Evolutionary conservation across 2,888 invertebrate species (phyloP).

Genomic region (Pollenia griseotomentosa): DNA sequence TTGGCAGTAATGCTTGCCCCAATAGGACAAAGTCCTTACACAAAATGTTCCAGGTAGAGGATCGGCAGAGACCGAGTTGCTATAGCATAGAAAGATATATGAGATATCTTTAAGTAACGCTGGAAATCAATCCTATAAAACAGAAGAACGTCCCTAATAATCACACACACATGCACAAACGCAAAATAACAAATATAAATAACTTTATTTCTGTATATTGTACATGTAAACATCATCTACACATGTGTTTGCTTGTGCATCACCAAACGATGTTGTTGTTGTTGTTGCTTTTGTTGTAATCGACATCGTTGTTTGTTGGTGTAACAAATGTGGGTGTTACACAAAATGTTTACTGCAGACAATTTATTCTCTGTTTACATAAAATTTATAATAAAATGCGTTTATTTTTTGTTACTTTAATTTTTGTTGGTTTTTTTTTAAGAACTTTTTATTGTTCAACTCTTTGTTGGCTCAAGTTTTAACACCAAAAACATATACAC

Average conservation of each 20-base stretch:
- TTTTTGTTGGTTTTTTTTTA: neutral
- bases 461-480: conserved; percentile 41
- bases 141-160: neutral
- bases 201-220: conserved; percentile 4
- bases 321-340: conserved; percentile 59
- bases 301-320: conserved; percentile 15
- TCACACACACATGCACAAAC: too few relatives aligned
- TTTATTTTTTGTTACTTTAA: conserved; percentile 11
- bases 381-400: conserved; percentile 55
- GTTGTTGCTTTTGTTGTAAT: neutral
- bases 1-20: too few relatives aligned
- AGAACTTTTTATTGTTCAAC: conserved; percentile 12
- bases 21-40: too few relatives aligned
- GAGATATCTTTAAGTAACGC: too few relatives aligned
- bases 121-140: too few relatives aligned
- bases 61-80: too few relatives aligned
- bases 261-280: too few relatives aligned
- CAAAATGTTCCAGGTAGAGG: too few relatives aligned
- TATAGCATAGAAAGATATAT: too few relatives aligned
- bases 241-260: neutral
- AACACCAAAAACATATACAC: conserved; percentile 56
- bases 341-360: conserved; percentile 64
- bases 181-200: conserved; percentile 26
- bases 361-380: conserved; percentile 64
- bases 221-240: neutral